Percentiles rank a stretch among this genome's conserved stretches.
phyloP scores from a whole-genome alignment of 2,797 vertebrate species.

The Phoeniculus purpureus region DNA sequence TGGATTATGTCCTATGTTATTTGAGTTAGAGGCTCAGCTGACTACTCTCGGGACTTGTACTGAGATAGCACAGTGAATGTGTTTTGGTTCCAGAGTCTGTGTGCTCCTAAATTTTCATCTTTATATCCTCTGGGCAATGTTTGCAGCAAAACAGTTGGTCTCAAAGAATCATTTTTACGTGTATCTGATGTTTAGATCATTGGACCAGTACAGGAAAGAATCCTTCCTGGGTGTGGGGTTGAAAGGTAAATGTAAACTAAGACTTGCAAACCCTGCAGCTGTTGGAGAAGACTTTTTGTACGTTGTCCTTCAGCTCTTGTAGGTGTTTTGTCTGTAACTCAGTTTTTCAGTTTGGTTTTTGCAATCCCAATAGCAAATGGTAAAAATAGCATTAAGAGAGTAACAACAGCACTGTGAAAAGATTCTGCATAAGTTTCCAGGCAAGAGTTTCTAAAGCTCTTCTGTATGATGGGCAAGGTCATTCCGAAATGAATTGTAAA shows the following conservation, averaged over 20 bases:
- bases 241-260: background rate
- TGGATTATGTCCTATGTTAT: background rate
- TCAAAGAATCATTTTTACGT: background rate
- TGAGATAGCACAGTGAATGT: background rate
- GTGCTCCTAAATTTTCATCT: background rate
- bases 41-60: background rate
- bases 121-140: background rate
- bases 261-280: background rate
- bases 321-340: background rate
- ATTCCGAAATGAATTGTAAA: background rate
- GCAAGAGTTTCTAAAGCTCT: background rate
- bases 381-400: background rate
- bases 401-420: background rate
- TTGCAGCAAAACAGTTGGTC: background rate
- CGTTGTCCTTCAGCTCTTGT: background rate
- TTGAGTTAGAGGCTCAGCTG: background rate
- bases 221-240: background rate
- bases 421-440: background rate
- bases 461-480: background rate
- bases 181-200: background rate
- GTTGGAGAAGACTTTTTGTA: background rate
- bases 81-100: background rate
- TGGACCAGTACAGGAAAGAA: background rate
- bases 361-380: background rate
- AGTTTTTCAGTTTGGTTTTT: background rate